These are phyloP conservation scores for Gymnothorax javanicus DNA, from an alignment of 2,797 vertebrate genomes.

Conservation along the genomic window DNA sequence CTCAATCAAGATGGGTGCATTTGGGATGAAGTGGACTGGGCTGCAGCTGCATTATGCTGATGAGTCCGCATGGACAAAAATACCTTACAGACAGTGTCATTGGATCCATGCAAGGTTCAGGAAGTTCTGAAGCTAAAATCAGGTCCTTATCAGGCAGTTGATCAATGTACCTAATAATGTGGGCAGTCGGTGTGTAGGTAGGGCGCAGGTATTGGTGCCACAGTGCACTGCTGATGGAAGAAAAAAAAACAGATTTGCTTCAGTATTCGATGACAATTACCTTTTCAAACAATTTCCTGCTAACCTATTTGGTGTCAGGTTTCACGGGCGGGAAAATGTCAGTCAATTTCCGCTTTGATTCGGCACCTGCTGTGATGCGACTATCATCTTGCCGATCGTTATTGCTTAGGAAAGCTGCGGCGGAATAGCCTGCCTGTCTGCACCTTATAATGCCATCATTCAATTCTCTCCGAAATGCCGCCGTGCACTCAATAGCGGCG, in stretches of 20 bases:
- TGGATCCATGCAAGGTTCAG: no score
- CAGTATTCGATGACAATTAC: not conserved
- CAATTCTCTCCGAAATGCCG: not conserved
- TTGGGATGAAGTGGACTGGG: no score
- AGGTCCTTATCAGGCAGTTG: no score
- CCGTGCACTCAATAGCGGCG: not conserved
- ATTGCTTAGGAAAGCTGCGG: not conserved
- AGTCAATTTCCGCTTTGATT: slow-evolving; percentile 6
- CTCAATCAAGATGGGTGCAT: no score
- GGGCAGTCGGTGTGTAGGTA: not conserved
- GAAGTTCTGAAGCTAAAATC: no score
- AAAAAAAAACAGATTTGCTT: not conserved
- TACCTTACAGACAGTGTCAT: no score
- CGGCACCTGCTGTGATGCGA: not conserved
- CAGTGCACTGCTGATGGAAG: not conserved
- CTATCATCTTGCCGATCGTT: not conserved
- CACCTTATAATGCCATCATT: not conserved
- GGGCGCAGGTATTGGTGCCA: not conserved
- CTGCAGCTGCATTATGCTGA: no score
- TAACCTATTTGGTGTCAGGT: slow-evolving; percentile 2
- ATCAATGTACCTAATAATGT: no score
- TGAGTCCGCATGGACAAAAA: no score
- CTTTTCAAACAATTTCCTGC: slow-evolving; percentile 12
- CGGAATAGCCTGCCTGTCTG: not conserved
- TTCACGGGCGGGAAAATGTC: not conserved